Conservation (phyloP, 2,797 vertebrate species). For the Mormyrus proboscirostris region DNA sequence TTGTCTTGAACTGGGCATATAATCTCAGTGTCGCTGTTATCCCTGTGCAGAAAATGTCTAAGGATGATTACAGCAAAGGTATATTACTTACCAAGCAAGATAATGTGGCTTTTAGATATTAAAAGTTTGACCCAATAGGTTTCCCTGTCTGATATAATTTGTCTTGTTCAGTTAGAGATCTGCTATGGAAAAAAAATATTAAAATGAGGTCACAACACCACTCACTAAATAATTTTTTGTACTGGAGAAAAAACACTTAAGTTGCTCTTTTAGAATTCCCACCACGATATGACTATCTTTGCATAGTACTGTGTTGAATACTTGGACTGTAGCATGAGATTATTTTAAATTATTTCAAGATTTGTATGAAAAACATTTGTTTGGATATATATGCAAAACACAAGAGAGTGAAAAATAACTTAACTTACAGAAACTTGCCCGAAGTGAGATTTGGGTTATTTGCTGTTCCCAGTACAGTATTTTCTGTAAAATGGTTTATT, state of each 20-base stretch:
- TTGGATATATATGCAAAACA: background rate
- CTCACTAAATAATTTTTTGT: slow-evolving; percentile 1
- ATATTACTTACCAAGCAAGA: background rate
- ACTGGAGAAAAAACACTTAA: background rate
- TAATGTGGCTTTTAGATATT: slow-evolving; percentile 5
- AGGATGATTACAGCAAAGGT: background rate
- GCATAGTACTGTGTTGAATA: background rate
- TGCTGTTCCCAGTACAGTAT: slow-evolving; percentile 4
- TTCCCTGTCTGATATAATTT: slow-evolving; percentile 1
- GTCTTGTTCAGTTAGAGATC: background rate
- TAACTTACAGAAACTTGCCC: background rate
- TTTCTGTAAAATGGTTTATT: background rate
- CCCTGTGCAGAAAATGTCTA: background rate
- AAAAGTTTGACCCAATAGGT: background rate
- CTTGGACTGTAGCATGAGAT: background rate
- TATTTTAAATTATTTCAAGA: background rate
- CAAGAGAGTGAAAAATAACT: background rate
- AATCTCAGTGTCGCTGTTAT: background rate
- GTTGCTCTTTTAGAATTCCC: background rate
- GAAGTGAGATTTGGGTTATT: background rate
- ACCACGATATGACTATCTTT: background rate
- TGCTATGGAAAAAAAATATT: background rate
- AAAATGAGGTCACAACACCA: background rate
- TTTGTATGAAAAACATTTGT: background rate
- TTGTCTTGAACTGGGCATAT: slow-evolving; percentile 8